Conservation (phyloP, 2,888 invertebrate genomes). For the Sphinx pinastri region DNA sequence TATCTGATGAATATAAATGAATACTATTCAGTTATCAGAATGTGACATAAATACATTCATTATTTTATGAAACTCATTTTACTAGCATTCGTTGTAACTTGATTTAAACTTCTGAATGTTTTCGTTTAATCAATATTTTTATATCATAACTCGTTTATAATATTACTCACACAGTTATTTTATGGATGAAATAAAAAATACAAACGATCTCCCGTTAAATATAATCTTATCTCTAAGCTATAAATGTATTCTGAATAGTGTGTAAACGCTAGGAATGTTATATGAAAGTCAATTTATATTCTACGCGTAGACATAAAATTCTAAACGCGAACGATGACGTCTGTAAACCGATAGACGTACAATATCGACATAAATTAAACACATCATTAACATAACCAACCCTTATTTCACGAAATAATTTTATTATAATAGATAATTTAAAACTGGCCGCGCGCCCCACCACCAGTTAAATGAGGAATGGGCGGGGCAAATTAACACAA, state of each 20-base stretch:
- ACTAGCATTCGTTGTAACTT: too few relatives aligned
- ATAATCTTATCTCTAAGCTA: neutral
- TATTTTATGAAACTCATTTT: too few relatives aligned
- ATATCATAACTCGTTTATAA: neutral
- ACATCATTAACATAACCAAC: slow-evolving; percentile 82
- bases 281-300: slow-evolving; percentile 28
- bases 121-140: neutral
- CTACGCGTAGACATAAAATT: slow-evolving; percentile 33
- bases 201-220: too few relatives aligned
- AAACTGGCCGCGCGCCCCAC: slow-evolving; percentile 82
- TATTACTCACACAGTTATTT: neutral
- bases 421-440: slow-evolving; percentile 84
- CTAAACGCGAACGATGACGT: neutral
- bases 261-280: neutral
- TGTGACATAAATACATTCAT: too few relatives aligned
- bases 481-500: slow-evolving; percentile 72
- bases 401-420: slow-evolving; percentile 82
- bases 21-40: too few relatives aligned
- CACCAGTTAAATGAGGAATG: slow-evolving; percentile 73
- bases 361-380: slow-evolving; percentile 77
- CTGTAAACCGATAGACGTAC: slow-evolving; percentile 37
- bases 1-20: too few relatives aligned
- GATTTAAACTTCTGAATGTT: neutral
- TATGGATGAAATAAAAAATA: too few relatives aligned
- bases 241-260: neutral